Conservation (phyloP, 2,113 vertebrate species). For the Neopipo cinnamomea region DNA sequence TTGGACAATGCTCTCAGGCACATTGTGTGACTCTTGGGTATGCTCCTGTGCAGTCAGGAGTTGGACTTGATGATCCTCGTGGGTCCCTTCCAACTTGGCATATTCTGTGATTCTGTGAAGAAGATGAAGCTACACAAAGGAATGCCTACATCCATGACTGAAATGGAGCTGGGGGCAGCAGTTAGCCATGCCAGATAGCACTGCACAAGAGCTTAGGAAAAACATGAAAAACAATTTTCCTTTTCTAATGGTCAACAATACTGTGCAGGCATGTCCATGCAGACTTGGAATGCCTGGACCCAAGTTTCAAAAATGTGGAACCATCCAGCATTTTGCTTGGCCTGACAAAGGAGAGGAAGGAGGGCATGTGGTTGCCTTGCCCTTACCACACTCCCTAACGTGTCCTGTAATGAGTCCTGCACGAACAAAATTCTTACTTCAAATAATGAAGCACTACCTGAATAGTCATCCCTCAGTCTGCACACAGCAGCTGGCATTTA, state of each 20-base stretch:
- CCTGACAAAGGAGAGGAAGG: neutral
- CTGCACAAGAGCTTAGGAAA: neutral
- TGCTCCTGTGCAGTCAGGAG: neutral
- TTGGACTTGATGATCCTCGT: neutral
- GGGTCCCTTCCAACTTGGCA: neutral
- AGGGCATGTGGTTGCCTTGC: neutral
- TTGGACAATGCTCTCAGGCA: neutral
- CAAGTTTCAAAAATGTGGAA: neutral
- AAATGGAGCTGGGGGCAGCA: neutral
- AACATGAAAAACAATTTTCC: neutral
- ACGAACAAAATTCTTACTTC: neutral
- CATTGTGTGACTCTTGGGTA: neutral
- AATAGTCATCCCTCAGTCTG: neutral
- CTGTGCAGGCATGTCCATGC: neutral
- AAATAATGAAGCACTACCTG: neutral
- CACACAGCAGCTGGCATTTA: constrained; percentile 15
- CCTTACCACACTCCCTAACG: neutral
- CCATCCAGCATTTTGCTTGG: neutral
- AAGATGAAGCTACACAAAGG: neutral
- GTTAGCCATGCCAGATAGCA: neutral
- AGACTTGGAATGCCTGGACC: neutral
- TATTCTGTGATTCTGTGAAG: neutral
- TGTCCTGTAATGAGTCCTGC: neutral
- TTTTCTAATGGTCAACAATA: neutral
- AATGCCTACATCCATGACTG: neutral